Base-by-base conservation (phyloP, 2,797 vertebrate genomes). In the Cirrhinus mrigala region DNA sequence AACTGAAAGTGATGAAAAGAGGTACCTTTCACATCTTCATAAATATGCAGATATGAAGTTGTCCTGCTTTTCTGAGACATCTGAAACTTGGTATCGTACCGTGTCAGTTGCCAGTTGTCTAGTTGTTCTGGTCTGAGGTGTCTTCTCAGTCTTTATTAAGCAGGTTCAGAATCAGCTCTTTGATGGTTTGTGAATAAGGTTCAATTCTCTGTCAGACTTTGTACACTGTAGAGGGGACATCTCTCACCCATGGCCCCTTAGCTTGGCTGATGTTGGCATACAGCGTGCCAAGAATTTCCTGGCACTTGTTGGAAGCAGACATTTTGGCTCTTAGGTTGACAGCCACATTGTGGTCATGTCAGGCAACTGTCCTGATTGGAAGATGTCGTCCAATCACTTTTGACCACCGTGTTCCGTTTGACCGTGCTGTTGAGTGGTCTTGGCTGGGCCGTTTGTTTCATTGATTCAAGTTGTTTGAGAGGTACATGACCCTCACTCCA, bases 261-360 rank as follows among this genome's bases (percentile, higher is more conserved):
- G 71, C 62, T 94, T 95, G 94, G 95, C 94, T 92, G 91, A 86
- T 90, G 90, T 92, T 92, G 90, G 90, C 92, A 85, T n/a, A 92
- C 88, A 92, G 88, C 82, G 91, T 95, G 95, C 95, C 95, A 96
- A 95, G 94, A 95, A 95, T 95, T 94, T 94, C 93, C 92, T 93
- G 92, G 90, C 94, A 91, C 92, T 94, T 95, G 94, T 94, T 95
- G 94, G 94, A 94, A 93, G 94, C 94, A 86, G 95, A 94, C 95
- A 96, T 95, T 94, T 95, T 95, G 95, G 94, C 95, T 95, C 94
- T 94, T 94, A 92, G 94, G 94, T 94, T 95, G 95, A 96, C 95
- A 96, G 94, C 93, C 95, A 94, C 94, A 95, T 95, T 95, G 95
- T 96, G 92, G 90, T 89, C 92, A 87, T 95, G 95, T 95, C 95